phyloP scores from a whole-genome alignment of 1,140 invertebrate genomes.

The Bathynomus jamesi region DNA sequence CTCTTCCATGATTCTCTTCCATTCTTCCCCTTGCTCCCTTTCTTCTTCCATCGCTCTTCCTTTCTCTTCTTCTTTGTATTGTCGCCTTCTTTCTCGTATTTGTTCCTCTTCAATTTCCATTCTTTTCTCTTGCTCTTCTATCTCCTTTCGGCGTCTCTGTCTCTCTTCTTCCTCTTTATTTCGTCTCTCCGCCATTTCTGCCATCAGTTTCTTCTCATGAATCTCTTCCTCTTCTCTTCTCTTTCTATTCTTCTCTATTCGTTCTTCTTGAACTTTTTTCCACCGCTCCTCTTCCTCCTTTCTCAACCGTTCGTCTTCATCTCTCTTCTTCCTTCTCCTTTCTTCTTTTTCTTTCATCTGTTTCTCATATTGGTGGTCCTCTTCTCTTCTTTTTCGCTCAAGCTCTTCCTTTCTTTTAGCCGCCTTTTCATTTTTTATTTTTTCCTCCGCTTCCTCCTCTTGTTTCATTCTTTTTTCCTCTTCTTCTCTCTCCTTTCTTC shows the following conservation, averaged over 20 bases:
- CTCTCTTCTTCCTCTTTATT: slow-evolving; percentile 21
- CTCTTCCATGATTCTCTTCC: slow-evolving; percentile 14
- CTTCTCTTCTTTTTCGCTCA: slow-evolving; percentile 8
- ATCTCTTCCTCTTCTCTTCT: slow-evolving; percentile 4
- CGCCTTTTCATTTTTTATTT: slow-evolving; percentile 14
- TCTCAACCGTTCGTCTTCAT: slow-evolving; percentile 11
- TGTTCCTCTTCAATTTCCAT: background rate
- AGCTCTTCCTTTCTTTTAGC: slow-evolving; percentile 1
- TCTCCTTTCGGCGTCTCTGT: slow-evolving; percentile 11
- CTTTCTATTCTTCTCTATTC: slow-evolving; percentile 3
- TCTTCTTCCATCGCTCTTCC: slow-evolving; percentile 37
- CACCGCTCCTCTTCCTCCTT: slow-evolving; percentile 8
- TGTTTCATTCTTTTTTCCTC: slow-evolving; percentile 26
- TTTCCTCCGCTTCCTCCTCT: background rate
- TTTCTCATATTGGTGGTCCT: slow-evolving; percentile 7
- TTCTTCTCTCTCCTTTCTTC: slow-evolving; percentile 42
- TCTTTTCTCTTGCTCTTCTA: slow-evolving; percentile 6
- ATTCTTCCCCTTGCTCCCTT: slow-evolving; percentile 8
- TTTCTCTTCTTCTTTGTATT: slow-evolving; percentile 18
- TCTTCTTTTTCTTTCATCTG: slow-evolving; percentile 9
- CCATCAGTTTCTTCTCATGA: background rate
- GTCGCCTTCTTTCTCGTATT: slow-evolving; percentile 9
- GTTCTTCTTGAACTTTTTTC: slow-evolving; percentile 8
- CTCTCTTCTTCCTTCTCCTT: slow-evolving; percentile 8
- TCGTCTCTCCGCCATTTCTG: slow-evolving; percentile 22